Evolutionary conservation across 2,797 vertebrate species (phyloP).

Genomic region (Megalops cyprinoides): DNA sequence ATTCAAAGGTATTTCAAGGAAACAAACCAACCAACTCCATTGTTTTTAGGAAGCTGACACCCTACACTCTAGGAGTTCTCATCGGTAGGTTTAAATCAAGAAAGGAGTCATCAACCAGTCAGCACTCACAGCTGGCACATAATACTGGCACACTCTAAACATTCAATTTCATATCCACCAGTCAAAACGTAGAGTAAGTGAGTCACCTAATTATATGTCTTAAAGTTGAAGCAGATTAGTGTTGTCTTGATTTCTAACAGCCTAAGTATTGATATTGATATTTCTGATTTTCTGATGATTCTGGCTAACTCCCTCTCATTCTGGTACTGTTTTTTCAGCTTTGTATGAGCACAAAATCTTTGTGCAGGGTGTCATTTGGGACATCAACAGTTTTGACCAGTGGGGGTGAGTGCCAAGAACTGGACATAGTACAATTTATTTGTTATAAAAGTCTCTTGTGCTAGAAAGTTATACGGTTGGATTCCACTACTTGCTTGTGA

Average conservation of each 20-base stretch:
- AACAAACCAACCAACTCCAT: constrained; percentile 96
- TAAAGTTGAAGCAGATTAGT: not conserved
- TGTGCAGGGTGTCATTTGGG: constrained; percentile 80
- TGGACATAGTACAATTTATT: not conserved
- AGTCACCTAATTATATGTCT: not conserved
- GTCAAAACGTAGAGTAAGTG: not conserved
- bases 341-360: constrained; percentile 93
- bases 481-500: no score
- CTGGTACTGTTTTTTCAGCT: constrained; percentile 62
- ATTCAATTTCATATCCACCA: not conserved
- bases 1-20: constrained; percentile 92
- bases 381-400: constrained; percentile 84
- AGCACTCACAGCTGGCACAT: not conserved
- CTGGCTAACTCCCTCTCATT: not conserved
- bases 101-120: constrained; percentile 36
- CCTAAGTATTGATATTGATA: not conserved
- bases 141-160: not conserved
- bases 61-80: constrained; percentile 88
- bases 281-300: not conserved
- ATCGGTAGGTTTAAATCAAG: constrained; percentile 83
- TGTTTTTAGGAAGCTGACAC: constrained; percentile 90
- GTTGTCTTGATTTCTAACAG: not conserved
- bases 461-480: no score
- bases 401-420: constrained; percentile 81
- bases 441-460: not conserved